Percentiles rank a stretch among this genome's conserved stretches.
These are phyloP conservation scores for Hirundichthys speculiger DNA, from an alignment of 2,113 vertebrate species.

Conservation along the genomic window DNA sequence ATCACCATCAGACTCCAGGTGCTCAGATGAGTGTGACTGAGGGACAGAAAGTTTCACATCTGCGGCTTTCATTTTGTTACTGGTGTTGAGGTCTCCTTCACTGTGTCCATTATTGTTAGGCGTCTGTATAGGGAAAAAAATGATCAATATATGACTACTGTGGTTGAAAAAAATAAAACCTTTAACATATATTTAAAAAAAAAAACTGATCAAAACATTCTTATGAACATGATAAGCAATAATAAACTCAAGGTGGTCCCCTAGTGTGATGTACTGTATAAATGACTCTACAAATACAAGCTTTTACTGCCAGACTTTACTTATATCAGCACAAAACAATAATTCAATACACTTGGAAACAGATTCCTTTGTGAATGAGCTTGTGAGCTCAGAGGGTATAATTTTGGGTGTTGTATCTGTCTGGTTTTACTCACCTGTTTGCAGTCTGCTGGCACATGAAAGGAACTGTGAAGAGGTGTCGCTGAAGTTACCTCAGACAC, in stretches of 20 bases:
- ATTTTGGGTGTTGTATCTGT: not conserved
- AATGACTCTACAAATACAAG: too few relatives aligned
- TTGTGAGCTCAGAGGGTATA: not conserved
- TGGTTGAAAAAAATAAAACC: too few relatives aligned
- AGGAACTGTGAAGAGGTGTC: slow-evolving; percentile 42
- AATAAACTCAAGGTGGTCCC: too few relatives aligned
- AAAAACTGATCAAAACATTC: too few relatives aligned
- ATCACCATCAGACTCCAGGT: slow-evolving; percentile 7
- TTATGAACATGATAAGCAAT: too few relatives aligned
- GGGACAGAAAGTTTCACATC: not conserved
- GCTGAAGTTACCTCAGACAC: slow-evolving; percentile 59
- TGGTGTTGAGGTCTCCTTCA: slow-evolving; percentile 36
- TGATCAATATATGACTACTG: too few relatives aligned
- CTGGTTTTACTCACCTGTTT: slow-evolving; percentile 54
- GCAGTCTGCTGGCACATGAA: slow-evolving; percentile 51
- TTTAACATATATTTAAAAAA: too few relatives aligned
- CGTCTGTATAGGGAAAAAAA: slow-evolving; percentile 37
- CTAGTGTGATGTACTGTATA: too few relatives aligned
- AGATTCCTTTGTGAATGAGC: too few relatives aligned
- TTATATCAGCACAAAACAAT: too few relatives aligned
- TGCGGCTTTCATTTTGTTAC: slow-evolving; percentile 27
- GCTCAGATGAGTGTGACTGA: slow-evolving; percentile 19
- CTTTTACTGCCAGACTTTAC: too few relatives aligned
- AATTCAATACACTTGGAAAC: too few relatives aligned
- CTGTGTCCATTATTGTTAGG: slow-evolving; percentile 12